Base-by-base conservation (phyloP, 2,888 invertebrate species). In the Aphodius granarius region DNA sequence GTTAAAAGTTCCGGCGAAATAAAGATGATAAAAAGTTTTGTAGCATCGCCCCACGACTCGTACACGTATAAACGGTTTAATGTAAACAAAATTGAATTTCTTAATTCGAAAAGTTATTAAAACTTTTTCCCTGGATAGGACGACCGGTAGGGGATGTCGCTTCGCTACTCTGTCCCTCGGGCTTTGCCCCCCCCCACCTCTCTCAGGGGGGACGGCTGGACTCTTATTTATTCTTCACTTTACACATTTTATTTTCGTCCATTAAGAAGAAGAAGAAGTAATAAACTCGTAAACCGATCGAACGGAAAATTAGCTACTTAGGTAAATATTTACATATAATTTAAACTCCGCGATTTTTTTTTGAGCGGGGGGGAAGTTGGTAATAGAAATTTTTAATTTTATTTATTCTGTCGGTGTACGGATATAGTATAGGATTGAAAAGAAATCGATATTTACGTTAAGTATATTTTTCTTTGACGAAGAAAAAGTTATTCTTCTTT, bases 101-200 rank as follows among this genome's bases (percentile, higher is more conserved):
- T 43, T 73, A 73, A 77, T 77, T 77, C 74, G 62, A 17, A 65
- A 77, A 75, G 70, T 73, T 73, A 75, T 75, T 77, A 75, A 75
- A 77, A 77, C 75, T 73, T 77, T 76, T 72, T 74, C 18, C 16
- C 20, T 21, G 21, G 21, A n/a, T n/a, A n/a, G n/a, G n/a, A n/a
- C n/a, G 21, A n/a, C 66, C 20, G 13, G 22, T 68, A 68, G n/a
- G 22, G 9, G 21, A 20, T 13, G 68, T 21, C 21, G 65, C 63
- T 19, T 16, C 65, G 18, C 17, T 65, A 19, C 65, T 65, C 19
- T 65, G 17, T 65, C 65, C 17, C 65, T 65, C 19, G 17, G 19
- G 17, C 17, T 6, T 65, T 65, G 19, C 19, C 2, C 16, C 65
- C 65, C 18, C 5, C 17, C 65, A 65, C 65, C 17, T 9, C 65